Evolutionary conservation across 2,888 invertebrate genomes (phyloP).

Genomic region (Ochropleura plecta): DNA sequence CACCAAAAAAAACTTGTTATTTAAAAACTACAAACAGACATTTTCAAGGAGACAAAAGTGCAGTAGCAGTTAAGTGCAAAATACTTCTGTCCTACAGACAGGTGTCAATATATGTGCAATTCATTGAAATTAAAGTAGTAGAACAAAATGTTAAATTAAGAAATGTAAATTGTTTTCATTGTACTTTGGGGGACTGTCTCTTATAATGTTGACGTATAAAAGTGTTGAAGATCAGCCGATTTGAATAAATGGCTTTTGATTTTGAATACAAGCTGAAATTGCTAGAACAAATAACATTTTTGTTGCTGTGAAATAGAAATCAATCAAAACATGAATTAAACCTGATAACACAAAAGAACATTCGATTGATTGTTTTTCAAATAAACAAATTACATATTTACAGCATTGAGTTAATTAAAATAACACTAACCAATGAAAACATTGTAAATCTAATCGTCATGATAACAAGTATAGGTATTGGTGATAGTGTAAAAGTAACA

Average conservation of each 20-base stretch:
- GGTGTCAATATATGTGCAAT: background rate
- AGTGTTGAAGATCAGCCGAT: no score
- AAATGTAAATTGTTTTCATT: background rate
- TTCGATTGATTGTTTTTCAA: background rate
- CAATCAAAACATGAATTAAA: constrained; percentile 1
- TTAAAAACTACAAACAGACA: no score
- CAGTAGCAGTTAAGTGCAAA: background rate
- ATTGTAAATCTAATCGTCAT: background rate
- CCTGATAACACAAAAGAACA: background rate
- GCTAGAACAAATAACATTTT: no score
- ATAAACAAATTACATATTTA: background rate
- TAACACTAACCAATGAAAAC: background rate
- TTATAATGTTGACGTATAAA: no score
- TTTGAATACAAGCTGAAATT: no score
- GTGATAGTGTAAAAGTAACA: background rate
- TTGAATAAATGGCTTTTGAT: no score
- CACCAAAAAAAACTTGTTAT: no score
- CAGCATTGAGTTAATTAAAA: constrained; percentile 1
- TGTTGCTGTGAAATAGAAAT: background rate
- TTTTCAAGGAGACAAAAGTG: background rate
- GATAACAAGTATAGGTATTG: background rate
- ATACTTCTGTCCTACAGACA: background rate
- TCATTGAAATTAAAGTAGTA: background rate
- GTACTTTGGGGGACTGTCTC: no score
- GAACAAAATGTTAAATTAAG: background rate